Percentiles rank a stretch among this genome's conserved stretches.
Conservation (phyloP, 2,797 vertebrate genomes). For the Chlorospingus semifuscus region DNA sequence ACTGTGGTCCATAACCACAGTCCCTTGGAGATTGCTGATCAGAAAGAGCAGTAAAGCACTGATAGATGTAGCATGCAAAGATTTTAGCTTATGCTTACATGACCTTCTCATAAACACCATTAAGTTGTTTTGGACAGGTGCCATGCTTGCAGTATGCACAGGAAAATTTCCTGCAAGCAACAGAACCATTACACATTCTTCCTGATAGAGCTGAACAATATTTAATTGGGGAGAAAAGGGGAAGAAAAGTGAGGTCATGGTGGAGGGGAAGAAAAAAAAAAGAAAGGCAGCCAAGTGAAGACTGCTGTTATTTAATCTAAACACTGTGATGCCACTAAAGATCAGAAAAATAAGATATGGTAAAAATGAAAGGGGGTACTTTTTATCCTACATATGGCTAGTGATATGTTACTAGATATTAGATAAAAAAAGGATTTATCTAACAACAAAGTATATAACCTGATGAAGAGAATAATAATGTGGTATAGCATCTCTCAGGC, state of each 20-base stretch:
- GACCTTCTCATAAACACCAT: conserved; percentile 63
- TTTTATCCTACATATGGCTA: not conserved
- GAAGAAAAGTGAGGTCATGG: conserved; percentile 5
- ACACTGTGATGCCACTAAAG: not conserved
- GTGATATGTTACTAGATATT: not conserved
- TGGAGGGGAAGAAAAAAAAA: not conserved
- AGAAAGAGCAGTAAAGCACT: conserved; percentile 38
- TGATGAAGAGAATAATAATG: not conserved
- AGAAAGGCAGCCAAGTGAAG: not conserved
- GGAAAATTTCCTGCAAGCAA: conserved; percentile 33
- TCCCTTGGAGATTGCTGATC: conserved; percentile 14
- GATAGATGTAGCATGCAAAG: conserved; percentile 21
- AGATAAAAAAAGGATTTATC: not conserved
- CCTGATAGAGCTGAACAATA: conserved; percentile 23
- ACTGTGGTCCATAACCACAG: conserved; percentile 13
- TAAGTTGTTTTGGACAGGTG: conserved; percentile 26
- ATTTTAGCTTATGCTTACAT: conserved; percentile 33
- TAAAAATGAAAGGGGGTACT: not conserved
- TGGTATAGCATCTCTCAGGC: not conserved
- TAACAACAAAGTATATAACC: not conserved
- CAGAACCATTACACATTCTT: conserved; percentile 38
- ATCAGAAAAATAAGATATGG: not conserved
- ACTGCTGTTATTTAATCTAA: not conserved
- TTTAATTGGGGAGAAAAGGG: conserved; percentile 40
- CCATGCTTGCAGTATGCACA: not conserved